Conservation (phyloP, 2,888 invertebrate species). For the Torymus tubicola region DNA sequence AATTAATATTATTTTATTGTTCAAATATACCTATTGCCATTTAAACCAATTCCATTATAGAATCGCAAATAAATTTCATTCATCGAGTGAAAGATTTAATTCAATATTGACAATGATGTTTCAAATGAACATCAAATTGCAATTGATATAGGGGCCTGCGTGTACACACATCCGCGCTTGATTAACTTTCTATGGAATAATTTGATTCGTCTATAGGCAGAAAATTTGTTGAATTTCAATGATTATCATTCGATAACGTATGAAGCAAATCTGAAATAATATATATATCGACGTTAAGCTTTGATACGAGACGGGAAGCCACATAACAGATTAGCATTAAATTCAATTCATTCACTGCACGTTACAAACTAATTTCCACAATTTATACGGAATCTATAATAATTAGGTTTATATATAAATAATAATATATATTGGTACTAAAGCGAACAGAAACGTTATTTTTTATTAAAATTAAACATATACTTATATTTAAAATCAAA, state of each 20-base stretch:
- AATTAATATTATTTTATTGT: too few relatives aligned
- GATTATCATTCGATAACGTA: background rate
- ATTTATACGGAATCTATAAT: too few relatives aligned
- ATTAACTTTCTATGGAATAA: slow-evolving; percentile 11
- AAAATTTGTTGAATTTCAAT: background rate
- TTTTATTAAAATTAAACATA: too few relatives aligned
- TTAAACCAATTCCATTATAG: background rate
- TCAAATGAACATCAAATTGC: slow-evolving; percentile 4
- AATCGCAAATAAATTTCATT: slow-evolving; percentile 1
- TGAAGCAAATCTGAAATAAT: too few relatives aligned
- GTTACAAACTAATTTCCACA: too few relatives aligned
- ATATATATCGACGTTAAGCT: too few relatives aligned
- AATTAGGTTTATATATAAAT: too few relatives aligned
- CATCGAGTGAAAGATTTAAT: background rate
- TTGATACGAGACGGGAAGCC: background rate
- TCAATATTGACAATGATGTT: background rate
- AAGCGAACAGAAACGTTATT: too few relatives aligned
- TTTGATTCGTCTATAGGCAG: background rate
- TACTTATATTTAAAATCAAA: too few relatives aligned
- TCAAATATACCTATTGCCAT: too few relatives aligned
- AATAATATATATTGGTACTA: too few relatives aligned
- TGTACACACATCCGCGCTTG: background rate
- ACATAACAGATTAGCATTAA: background rate
- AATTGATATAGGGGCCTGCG: background rate
- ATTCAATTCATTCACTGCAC: too few relatives aligned